phyloP scores from a whole-genome alignment of 2,888 invertebrate species.

The Cryptocheilus praepositus region DNA sequence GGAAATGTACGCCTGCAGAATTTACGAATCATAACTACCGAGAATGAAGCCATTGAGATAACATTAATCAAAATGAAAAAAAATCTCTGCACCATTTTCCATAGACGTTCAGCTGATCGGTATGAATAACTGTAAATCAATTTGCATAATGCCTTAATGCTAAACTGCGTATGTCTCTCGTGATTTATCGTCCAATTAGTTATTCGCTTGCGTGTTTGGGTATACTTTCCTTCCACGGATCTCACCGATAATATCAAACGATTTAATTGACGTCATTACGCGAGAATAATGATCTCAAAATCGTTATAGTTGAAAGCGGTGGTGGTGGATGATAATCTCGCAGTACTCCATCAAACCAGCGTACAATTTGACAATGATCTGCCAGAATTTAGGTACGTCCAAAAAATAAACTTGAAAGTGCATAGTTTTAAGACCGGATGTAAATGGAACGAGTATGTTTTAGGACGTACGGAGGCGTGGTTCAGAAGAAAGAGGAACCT shows the following conservation, averaged over 20 bases:
- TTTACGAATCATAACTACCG: conserved; percentile 27
- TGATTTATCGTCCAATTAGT: too few species aligned
- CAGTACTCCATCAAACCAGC: conserved; percentile 85
- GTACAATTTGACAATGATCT: conserved; percentile 95
- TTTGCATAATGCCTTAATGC: not conserved
- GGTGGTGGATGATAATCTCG: conserved; percentile 84
- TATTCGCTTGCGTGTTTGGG: too few species aligned
- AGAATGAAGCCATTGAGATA: not conserved
- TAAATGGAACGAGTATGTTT: conserved; percentile 20
- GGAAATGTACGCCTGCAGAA: conserved; percentile 22
- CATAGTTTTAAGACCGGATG: not conserved
- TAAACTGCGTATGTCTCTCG: too few species aligned
- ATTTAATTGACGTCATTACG: conserved; percentile 3
- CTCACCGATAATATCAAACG: conserved; percentile 10
- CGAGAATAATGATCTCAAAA: conserved; percentile 11
- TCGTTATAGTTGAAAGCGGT: conserved; percentile 90
- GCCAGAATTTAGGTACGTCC: conserved; percentile 89
- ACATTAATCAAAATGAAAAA: conserved; percentile 18
- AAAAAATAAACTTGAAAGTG: not conserved
- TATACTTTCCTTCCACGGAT: not conserved
- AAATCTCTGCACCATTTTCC: conserved; percentile 18
- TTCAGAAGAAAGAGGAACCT: conserved; percentile 76
- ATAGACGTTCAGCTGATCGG: too few species aligned
- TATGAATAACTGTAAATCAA: not conserved
- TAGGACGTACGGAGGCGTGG: conserved; percentile 81